These are phyloP conservation scores for Acheta domesticus DNA, from an alignment of 2,888 invertebrate species.

Conservation along the genomic window DNA sequence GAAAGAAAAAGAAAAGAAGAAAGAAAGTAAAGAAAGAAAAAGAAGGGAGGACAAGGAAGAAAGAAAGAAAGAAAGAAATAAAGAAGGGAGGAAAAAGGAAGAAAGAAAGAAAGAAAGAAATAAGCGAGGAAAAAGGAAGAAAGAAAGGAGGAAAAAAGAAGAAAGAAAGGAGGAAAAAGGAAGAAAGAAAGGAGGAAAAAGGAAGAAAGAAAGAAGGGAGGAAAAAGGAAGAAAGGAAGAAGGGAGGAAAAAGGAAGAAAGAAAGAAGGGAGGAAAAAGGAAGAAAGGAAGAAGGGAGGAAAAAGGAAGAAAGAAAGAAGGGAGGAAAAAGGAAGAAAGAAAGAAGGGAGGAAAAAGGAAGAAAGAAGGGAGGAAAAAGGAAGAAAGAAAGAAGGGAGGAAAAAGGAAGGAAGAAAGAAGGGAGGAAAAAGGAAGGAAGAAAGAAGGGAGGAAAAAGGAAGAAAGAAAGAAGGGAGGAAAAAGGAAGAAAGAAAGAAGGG, in stretches of 20 bases:
- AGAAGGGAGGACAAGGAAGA: background rate
- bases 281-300: slow-evolving; percentile 39
- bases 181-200: background rate
- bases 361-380: too few species aligned
- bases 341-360: background rate
- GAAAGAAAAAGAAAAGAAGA: background rate
- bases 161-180: background rate
- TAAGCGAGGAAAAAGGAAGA: background rate
- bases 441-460: background rate
- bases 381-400: too few species aligned
- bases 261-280: slow-evolving; percentile 37
- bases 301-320: slow-evolving; percentile 41
- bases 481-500: slow-evolving; percentile 34
- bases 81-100: background rate
- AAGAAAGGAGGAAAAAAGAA: background rate
- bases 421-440: too few species aligned
- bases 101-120: background rate
- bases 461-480: slow-evolving; percentile 27
- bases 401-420: too few species aligned
- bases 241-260: slow-evolving; percentile 32
- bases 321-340: slow-evolving; percentile 31
- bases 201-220: slow-evolving; percentile 27
- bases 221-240: slow-evolving; percentile 33
- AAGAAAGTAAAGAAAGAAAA: background rate
- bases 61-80: background rate